phyloP scores from a whole-genome alignment of 2,113 vertebrate species.

The Clarias magur region DNA sequence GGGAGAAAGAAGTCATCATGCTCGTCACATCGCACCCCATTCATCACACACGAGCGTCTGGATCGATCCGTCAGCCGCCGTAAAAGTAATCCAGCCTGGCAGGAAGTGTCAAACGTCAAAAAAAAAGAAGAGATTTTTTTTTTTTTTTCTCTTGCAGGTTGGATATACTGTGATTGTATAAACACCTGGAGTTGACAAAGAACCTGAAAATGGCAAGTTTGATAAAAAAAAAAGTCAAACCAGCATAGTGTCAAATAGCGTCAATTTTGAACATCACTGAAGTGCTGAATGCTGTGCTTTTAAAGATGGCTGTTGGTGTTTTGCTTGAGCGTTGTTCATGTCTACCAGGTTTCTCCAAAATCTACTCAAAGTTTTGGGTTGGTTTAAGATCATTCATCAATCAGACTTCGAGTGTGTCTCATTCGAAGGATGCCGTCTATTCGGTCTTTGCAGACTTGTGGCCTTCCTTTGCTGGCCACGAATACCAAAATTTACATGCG shows the following conservation, averaged over 20 bases:
- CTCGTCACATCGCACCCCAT: neutral
- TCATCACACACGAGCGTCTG: constrained; percentile 8
- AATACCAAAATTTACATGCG: too few species aligned
- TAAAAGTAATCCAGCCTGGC: constrained; percentile 22
- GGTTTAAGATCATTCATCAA: neutral
- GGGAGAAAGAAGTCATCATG: neutral
- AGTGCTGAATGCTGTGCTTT: neutral
- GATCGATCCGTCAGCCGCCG: constrained; percentile 23
- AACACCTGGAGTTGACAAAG: neutral
- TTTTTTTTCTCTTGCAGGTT: neutral
- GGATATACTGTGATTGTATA: neutral
- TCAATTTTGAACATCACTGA: neutral
- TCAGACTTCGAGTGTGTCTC: too few species aligned
- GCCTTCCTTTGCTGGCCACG: too few species aligned
- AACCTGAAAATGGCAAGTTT: neutral
- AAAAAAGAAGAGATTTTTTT: neutral
- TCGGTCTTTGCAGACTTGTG: too few species aligned
- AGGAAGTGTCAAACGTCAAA: constrained; percentile 17
- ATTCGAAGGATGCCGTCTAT: too few species aligned
- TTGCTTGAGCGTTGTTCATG: neutral
- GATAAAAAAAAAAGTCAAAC: neutral
- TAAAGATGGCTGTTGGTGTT: neutral
- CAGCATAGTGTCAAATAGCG: neutral
- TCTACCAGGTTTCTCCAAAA: neutral
- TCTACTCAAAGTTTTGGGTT: neutral